Evolutionary conservation across 1,140 invertebrate species (phyloP).

Genomic region (Drosophila repletoides): DNA sequence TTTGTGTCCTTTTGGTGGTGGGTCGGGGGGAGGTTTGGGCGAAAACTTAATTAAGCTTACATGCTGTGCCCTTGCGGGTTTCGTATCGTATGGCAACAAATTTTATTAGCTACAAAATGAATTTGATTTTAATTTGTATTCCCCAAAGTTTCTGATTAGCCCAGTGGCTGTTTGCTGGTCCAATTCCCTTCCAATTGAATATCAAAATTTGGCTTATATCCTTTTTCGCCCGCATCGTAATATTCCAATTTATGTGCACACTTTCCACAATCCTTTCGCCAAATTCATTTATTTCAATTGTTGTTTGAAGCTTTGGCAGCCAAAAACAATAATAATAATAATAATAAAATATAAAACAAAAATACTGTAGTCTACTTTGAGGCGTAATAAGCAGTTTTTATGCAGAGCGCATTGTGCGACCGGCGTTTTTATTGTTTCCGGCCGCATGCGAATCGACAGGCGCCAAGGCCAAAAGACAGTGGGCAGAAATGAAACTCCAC

Average conservation of each 20-base stretch:
- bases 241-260: constrained; percentile 63
- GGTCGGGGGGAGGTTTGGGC: constrained; percentile 15
- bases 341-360: neutral
- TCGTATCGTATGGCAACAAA: neutral
- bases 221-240: constrained; percentile 20
- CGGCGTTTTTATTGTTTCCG: constrained; percentile 74
- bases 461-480: constrained; percentile 6
- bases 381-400: constrained; percentile 76
- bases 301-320: constrained; percentile 50
- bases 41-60: constrained; percentile 45
- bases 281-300: constrained; percentile 80
- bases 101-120: neutral
- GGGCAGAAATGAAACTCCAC: neutral
- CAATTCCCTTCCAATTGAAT: constrained; percentile 10
- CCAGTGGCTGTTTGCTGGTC: neutral
- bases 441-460: constrained; percentile 33
- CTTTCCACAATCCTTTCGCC: constrained; percentile 59
- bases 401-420: constrained; percentile 57
- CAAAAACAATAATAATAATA: no score
- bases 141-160: constrained; percentile 15
- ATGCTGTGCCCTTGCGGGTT: neutral
- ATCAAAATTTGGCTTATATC: constrained; percentile 23
- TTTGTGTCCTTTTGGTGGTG: no score
- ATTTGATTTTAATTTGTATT: constrained; percentile 55
- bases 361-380: constrained; percentile 51